Base-by-base conservation (phyloP, 2,888 invertebrate genomes). In the Leucophora obtusa region DNA sequence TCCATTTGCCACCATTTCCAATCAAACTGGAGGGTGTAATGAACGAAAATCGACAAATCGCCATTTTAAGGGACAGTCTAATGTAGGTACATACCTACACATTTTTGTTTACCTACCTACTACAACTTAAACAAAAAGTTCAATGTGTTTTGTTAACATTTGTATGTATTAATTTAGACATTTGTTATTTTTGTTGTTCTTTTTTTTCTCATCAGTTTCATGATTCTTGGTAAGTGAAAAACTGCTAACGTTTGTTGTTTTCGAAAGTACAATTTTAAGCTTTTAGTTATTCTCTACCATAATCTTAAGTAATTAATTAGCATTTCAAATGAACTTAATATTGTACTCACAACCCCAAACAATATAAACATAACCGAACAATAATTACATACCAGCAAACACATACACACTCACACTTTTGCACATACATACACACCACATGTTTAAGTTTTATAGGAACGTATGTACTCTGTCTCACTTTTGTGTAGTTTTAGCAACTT, bases 241-340 rank as follows among this genome's bases (percentile, higher is more conserved):
- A 51, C 15, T n/a, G n/a, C 10, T 60, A 8, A 53, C 15, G 51
- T 47, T 56, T 65, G 4, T 43, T 50, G n/a, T 50, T 17, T 35
- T 56, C 17, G 6, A 21, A 9, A 21, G 35, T 38, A 53, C 8
- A 21, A 21, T 65, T 38, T 53, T 4, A 21, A 54, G 24, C 21
- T 18, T 56, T 56, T 54, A 43, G 21, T 58, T 51, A 58, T 70
- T 24, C 54, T 35, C 17, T 14, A 47, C 54, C 54, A 66, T 50
- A 72, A 66, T 54, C 66, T 54, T 60, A 60, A 72, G 54, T 66
- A 77, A 66, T 77, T 72, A 77, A 77, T 77, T 72, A 77, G 14
- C 47, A 66, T 60, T 65, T 65, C 59, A 54, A 70, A 65, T 71
- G 65, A 77, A 65, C 15, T 54, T 66, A 66, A n/a, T n/a, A n/a